Evolutionary conservation across 2,888 invertebrate species (phyloP), one percentile per base, ranked within the genome.

Genomic region (Cacoxenus indagator): DNA sequence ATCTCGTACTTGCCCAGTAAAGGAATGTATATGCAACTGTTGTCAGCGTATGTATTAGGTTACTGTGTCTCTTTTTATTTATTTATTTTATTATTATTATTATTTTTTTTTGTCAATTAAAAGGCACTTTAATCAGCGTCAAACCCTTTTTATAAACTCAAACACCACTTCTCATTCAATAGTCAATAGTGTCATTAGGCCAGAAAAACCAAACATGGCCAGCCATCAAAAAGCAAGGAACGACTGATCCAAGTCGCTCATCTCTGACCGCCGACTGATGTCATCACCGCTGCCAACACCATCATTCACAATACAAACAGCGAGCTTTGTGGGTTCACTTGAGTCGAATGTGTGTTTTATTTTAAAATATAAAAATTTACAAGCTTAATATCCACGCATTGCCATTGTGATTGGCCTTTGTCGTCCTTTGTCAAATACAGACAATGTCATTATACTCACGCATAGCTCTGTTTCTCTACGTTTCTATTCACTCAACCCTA

Each of bases 281-380:
- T 22, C 61, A 22, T n/a, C 48, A 19, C 19, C 14, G 37, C 17
- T 45, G 61, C 43, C 37, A 17, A 27, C 45, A 45, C n/a, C 51
- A 22, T 11, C 6, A 22, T 51, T 51, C 51, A 37, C 37, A 6
- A 24, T n/a, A n/a, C n/a, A 55, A 8, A 17, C 57, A 57, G n/a
- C n/a, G n/a, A n/a, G n/a, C n/a, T n/a, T n/a, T n/a, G n/a, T n/a
- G n/a, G n/a, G n/a, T n/a, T n/a, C 6, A 55, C 5, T 26, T 55
- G n/a, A 14, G 57, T 19, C 29, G 26, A 14, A 24, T 54, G 22
- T 9, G 31, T 45, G n/a, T n/a, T 24, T 62, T 43, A 45, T 62
- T 45, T 45, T 62, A 62, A 62, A 43, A 45, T 62, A 43, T 62
- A 43, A 43, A 45, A 62, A 62, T 19, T 6, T 43, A 62, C 61